Evolutionary conservation across 2,888 invertebrate species (phyloP), one percentile per base, ranked within the genome.

Genomic region (Seira ritae): DNA sequence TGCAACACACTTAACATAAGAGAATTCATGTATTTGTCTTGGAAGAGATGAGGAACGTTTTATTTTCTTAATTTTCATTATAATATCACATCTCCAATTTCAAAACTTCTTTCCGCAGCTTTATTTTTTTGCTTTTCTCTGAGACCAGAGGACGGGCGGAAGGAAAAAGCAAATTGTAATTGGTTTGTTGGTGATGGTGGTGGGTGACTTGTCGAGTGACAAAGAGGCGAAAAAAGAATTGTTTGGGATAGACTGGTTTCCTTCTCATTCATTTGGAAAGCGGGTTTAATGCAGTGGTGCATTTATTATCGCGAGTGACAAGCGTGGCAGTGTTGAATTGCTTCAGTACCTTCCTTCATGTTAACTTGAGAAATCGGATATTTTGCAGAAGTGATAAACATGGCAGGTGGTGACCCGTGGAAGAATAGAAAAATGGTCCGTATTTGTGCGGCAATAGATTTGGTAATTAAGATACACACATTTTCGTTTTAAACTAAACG

Each of bases 401-500:
- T 85, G 81, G 77, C 81, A 78, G 77, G 81, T 78, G 78, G 71
- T 75, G 85, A 85, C 72, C 85, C 85, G 24, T 85, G 85, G 85
- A 85, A 66, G 71, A 70, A 79, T 22, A 79, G 85, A 37, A 82
- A 72, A 68, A 62, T 20, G 4, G 85, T 85, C 3, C 82, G 82
- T 6, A 76, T 82, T 37, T 75, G 75, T 42, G 66, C 85, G 1
- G 81, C 79, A 50, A 20, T 85, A 19, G 85, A 85, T 68, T 62
- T 85, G 82, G 85, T 85, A 79, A 60, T 60, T 66, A 15, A 20
- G 67, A 15, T 17, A n/a, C n/a, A n/a, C n/a, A n/a, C n/a, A n/a
- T n/a, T n/a, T n/a, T n/a, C n/a, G n/a, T n/a, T n/a, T n/a, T n/a
- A n/a, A n/a, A n/a, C n/a, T n/a, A n/a, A n/a, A n/a, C n/a, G n/a